These are phyloP conservation scores for Prosapia bicincta DNA, from an alignment of 2,888 invertebrate genomes.

Conservation along the genomic window DNA sequence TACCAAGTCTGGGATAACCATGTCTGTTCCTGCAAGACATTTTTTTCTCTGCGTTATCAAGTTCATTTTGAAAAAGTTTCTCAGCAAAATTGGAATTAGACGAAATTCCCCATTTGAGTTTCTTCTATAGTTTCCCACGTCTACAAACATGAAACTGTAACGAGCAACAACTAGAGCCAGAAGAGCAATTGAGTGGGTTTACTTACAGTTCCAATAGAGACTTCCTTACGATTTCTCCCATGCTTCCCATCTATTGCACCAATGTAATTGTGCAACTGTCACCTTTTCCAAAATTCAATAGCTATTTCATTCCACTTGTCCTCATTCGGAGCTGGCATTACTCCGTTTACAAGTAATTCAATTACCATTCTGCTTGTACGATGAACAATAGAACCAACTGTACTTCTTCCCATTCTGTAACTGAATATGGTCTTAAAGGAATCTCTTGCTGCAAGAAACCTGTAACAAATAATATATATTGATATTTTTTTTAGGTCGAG, in stretches of 20 bases:
- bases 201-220: conserved; percentile 37
- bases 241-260: too few species aligned
- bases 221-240: conserved; percentile 36
- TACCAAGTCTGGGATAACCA: too few species aligned
- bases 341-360: conserved; percentile 35
- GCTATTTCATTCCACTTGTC: conserved; percentile 37
- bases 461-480: conserved; percentile 23
- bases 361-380: conserved; percentile 34
- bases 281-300: conserved; percentile 33
- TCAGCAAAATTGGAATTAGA: conserved; percentile 12
- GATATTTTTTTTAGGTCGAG: conserved; percentile 20
- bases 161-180: conserved; percentile 35
- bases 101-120: conserved; percentile 7
- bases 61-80: conserved; percentile 10
- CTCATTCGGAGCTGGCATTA: conserved; percentile 35
- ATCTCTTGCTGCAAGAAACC: conserved; percentile 39
- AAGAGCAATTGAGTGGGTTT: conserved; percentile 27
- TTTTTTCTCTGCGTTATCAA: conserved; percentile 7
- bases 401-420: conserved; percentile 37
- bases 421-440: conserved; percentile 37
- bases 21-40: conserved; percentile 11
- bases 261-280: conserved; percentile 17
- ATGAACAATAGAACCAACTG: conserved; percentile 35
- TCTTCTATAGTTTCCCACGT: conserved; percentile 33
- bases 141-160: conserved; percentile 34